Evolutionary conservation across 2,113 vertebrate species (phyloP).

Genomic region (Ptyas mucosa): DNA sequence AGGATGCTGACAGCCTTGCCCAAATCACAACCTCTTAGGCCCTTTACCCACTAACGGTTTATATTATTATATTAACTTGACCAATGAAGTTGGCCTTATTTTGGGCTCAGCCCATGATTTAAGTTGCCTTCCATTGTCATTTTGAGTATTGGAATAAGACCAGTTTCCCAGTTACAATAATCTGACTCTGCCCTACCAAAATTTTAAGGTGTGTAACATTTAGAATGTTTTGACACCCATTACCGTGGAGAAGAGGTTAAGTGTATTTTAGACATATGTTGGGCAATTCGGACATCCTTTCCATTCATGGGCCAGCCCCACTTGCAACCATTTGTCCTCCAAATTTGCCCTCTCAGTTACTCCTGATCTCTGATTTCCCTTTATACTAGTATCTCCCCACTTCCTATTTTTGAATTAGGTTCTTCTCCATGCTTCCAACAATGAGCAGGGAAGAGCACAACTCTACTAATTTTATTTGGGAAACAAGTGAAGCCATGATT

Average conservation of each 20-base stretch:
- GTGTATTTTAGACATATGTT: not conserved
- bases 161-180: not conserved
- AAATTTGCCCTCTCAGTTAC: not conserved
- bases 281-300: not conserved
- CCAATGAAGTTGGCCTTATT: not conserved
- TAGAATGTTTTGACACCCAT: not conserved
- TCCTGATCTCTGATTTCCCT: not conserved
- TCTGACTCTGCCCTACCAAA: not conserved
- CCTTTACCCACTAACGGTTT: not conserved
- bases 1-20: too few relatives aligned
- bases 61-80: not conserved
- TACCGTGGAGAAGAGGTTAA: not conserved
- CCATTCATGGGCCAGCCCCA: not conserved
- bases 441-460: not conserved
- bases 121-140: not conserved
- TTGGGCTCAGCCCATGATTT: not conserved
- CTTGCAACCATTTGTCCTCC: not conserved
- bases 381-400: not conserved
- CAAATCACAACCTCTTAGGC: not conserved
- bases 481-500: not conserved
- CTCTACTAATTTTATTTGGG: not conserved
- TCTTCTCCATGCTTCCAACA: not conserved
- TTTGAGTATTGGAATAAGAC: not conserved
- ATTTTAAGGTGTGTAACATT: not conserved
- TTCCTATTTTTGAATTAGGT: not conserved